These are phyloP conservation scores for Ceuthmochares aereus DNA, from an alignment of 2,113 vertebrate genomes.

Conservation along the genomic window DNA sequence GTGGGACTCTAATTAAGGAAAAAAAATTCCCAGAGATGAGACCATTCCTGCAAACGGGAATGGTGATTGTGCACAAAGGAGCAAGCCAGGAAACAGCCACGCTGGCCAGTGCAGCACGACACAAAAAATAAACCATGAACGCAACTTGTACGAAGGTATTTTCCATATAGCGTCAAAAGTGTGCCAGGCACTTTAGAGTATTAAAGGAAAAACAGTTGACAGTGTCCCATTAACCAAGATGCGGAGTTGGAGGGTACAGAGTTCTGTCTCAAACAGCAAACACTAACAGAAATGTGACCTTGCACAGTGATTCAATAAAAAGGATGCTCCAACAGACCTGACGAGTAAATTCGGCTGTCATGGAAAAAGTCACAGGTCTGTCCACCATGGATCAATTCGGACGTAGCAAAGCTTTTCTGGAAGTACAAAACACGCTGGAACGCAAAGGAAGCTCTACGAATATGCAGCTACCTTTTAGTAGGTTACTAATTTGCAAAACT, in stretches of 20 bases:
- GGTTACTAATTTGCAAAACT: constrained; percentile 69
- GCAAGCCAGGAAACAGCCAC: constrained; percentile 52
- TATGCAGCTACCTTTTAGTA: constrained; percentile 72
- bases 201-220: constrained; percentile 58
- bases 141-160: constrained; percentile 40
- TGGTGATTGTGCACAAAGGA: constrained; percentile 58
- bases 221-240: constrained; percentile 54
- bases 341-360: not conserved
- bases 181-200: constrained; percentile 75
- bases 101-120: constrained; percentile 60
- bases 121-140: constrained; percentile 28
- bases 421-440: constrained; percentile 71
- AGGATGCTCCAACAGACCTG: constrained; percentile 53
- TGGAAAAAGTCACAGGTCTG: constrained; percentile 6
- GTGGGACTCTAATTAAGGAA: constrained; percentile 46
- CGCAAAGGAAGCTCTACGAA: constrained; percentile 72
- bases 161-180: constrained; percentile 54
- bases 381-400: not conserved
- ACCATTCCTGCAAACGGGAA: constrained; percentile 39
- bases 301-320: constrained; percentile 65
- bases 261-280: constrained; percentile 47
- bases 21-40: constrained; percentile 60
- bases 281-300: constrained; percentile 51
- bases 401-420: constrained; percentile 69
- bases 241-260: constrained; percentile 44